Evolutionary conservation across 2,888 invertebrate genomes (phyloP).

Genomic region (Heliconius aoede): DNA sequence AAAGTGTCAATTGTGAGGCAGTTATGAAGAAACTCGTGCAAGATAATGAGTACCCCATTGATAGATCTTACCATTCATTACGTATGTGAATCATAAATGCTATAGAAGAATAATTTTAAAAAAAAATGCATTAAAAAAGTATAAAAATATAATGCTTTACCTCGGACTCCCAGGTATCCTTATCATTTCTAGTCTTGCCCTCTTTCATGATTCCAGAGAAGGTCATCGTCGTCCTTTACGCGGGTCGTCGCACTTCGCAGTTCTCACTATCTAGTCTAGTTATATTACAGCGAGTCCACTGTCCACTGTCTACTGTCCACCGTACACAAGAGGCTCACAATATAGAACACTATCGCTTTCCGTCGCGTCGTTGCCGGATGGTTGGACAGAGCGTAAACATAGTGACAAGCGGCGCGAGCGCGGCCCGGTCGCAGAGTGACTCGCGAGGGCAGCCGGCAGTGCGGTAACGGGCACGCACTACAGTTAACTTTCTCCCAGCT

Average conservation of each 20-base stretch:
- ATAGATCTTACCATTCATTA: conserved; percentile 61
- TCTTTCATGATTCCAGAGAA: conserved; percentile 80
- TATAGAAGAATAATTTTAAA: conserved; percentile 54
- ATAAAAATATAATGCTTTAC: conserved; percentile 58
- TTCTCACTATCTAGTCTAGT: conserved; percentile 55
- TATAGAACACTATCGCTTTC: conserved; percentile 74
- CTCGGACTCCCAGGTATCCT: conserved; percentile 80
- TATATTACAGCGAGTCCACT: conserved; percentile 29
- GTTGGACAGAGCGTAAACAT: conserved; percentile 64
- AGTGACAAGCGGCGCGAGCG: neutral
- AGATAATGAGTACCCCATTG: conserved; percentile 61
- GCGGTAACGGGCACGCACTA: conserved; percentile 79
- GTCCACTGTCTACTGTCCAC: conserved; percentile 40
- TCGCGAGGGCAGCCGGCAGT: conserved; percentile 51
- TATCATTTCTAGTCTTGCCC: conserved; percentile 72
- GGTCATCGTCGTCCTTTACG: conserved; percentile 72
- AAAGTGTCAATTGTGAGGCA: conserved; percentile 59
- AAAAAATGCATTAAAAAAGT: conserved; percentile 38
- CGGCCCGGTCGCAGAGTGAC: conserved; percentile 47
- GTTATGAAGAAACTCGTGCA: conserved; percentile 58
- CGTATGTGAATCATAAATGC: conserved; percentile 60
- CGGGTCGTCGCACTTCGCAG: conserved; percentile 70
- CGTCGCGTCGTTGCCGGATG: conserved; percentile 65
- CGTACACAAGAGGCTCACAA: conserved; percentile 52
- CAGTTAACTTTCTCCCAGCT: conserved; percentile 83